phyloP scores from a whole-genome alignment of 2,113 vertebrate species.

The Myrmophylax atrothorax region DNA sequence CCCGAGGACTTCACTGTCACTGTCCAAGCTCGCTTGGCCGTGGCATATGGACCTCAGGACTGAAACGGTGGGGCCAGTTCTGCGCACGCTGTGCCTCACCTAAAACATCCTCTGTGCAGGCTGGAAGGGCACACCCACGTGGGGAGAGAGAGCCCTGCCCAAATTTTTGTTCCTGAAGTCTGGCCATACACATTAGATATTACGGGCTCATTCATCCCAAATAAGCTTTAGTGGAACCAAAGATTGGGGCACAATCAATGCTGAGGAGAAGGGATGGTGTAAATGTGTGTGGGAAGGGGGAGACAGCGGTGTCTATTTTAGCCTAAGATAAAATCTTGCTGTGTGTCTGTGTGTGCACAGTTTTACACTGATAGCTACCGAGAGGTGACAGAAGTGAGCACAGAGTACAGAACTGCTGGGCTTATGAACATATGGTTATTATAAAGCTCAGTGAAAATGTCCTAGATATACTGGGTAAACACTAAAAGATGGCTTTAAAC shows the following conservation, averaged over 20 bases:
- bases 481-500: background rate
- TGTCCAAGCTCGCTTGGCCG: no score
- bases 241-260: background rate
- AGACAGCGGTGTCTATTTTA: background rate
- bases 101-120: no score
- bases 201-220: background rate
- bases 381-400: background rate
- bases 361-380: background rate
- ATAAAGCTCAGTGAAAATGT: background rate
- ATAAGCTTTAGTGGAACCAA: background rate
- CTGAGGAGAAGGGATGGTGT: background rate
- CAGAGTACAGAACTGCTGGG: background rate
- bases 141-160: no score
- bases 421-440: background rate
- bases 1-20: no score
- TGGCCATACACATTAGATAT: no score
- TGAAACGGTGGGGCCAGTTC: no score
- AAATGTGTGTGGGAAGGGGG: background rate
- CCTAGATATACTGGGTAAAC: background rate
- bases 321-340: background rate
- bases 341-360: background rate
- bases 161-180: no score
- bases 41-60: no score
- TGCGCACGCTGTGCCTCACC: no score
- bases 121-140: no score